Evolutionary conservation across 2,797 vertebrate genomes (phyloP).

Genomic region (Cirrhinus molitorella): DNA sequence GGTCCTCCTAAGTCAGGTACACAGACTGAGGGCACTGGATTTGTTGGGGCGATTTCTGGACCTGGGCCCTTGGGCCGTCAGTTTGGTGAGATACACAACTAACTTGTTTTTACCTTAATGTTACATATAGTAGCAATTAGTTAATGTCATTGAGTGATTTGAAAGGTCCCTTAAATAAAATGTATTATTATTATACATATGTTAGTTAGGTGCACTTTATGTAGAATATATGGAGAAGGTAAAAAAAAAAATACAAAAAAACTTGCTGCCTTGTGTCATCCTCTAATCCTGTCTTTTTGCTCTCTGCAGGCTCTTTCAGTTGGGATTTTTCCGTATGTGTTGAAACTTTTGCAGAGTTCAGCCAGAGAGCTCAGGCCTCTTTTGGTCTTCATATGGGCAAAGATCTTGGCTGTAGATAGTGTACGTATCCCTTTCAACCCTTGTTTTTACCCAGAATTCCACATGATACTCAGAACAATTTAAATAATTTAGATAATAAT

Average conservation of each 20-base stretch:
- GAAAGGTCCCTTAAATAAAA: too few relatives aligned
- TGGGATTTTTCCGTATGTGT: conserved; percentile 96
- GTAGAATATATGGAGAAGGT: neutral
- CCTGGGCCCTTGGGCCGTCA: conserved; percentile 97
- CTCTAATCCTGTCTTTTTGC: conserved; percentile 37
- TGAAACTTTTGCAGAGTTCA: conserved; percentile 97
- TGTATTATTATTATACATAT: neutral
- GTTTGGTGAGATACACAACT: conserved; percentile 82
- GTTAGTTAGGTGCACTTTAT: neutral
- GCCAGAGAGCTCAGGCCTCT: conserved; percentile 94
- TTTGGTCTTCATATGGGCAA: conserved; percentile 99
- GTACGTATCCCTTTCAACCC: conserved; percentile 78
- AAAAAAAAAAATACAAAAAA: too few relatives aligned
- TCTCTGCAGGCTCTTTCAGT: conserved; percentile 89
- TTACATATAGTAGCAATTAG: neutral
- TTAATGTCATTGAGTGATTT: neutral
- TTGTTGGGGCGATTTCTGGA: conserved; percentile 95
- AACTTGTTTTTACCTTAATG: neutral
- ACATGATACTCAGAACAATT: neutral
- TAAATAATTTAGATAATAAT: neutral
- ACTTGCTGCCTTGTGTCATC: neutral
- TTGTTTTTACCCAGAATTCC: neutral
- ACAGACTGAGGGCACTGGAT: conserved; percentile 92
- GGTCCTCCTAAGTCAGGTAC: conserved; percentile 97
- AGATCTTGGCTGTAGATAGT: conserved; percentile 98